phyloP scores from a whole-genome alignment of 2,888 invertebrate species.

The Brachyopa scutellaris region DNA sequence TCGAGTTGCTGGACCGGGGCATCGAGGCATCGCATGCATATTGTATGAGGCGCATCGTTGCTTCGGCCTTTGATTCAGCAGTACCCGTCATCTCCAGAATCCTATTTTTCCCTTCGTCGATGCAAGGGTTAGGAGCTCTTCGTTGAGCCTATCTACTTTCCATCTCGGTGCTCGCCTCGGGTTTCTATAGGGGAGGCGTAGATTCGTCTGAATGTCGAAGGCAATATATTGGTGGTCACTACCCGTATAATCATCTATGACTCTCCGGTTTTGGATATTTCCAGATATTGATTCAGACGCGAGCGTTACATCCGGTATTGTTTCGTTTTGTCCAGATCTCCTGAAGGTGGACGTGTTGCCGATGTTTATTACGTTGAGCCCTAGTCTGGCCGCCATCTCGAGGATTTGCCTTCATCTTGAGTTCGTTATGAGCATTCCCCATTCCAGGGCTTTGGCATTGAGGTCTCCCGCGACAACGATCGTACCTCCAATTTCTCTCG shows the following conservation, averaged over 20 bases:
- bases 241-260: background rate
- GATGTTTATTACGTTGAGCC: conserved; percentile 30
- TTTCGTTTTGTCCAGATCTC: conserved; percentile 6
- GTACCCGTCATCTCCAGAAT: background rate
- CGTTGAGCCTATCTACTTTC: background rate
- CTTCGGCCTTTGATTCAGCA: background rate
- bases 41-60: background rate
- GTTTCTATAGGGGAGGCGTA: background rate
- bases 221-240: too few relatives aligned
- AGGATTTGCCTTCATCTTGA: conserved; percentile 43
- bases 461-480: conserved; percentile 13
- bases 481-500: background rate
- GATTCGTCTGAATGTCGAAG: too few relatives aligned
- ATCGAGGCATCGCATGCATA: background rate
- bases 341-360: conserved; percentile 20
- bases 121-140: background rate
- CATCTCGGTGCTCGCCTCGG: background rate
- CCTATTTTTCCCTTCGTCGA: background rate
- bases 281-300: background rate
- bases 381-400: conserved; percentile 54
- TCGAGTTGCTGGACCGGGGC: background rate
- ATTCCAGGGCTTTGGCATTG: conserved; percentile 21
- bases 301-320: conserved; percentile 10
- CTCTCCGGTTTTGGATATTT: background rate
- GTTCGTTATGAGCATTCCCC: conserved; percentile 29